These are phyloP conservation scores for Blastobasis adustella DNA, from an alignment of 2,888 invertebrate species.

Conservation along the genomic window DNA sequence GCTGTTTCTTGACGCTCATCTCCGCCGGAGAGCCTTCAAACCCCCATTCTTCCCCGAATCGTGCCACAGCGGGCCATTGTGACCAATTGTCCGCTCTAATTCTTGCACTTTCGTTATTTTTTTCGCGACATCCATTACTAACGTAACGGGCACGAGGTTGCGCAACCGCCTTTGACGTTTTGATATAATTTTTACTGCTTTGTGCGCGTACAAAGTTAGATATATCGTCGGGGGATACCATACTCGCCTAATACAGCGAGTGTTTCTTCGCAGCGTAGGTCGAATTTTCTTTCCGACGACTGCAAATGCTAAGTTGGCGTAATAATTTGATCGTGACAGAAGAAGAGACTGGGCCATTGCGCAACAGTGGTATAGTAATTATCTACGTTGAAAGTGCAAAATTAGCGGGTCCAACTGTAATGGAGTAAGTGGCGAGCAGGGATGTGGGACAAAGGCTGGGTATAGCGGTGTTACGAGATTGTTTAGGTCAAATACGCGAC, in stretches of 20 bases:
- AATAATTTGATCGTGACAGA: constrained; percentile 62
- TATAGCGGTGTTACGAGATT: no score
- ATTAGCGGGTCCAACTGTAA: constrained; percentile 34
- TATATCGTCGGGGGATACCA: constrained; percentile 11
- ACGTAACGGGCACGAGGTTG: constrained; percentile 70
- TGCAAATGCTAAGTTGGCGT: constrained; percentile 28
- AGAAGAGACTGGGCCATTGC: constrained; percentile 59
- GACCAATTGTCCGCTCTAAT: constrained; percentile 61
- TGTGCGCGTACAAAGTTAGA: constrained; percentile 31
- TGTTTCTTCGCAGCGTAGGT: constrained; percentile 7
- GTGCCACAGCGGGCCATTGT: constrained; percentile 46
- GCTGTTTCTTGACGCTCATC: no score
- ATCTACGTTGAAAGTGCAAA: constrained; percentile 65
- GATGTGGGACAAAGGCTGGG: no score
- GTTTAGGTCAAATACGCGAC: no score
- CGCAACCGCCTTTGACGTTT: constrained; percentile 65
- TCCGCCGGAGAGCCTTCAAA: neutral
- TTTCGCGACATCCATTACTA: constrained; percentile 69
- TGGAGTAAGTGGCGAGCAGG: constrained; percentile 2
- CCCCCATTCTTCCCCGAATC: neutral
- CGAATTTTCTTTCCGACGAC: constrained; percentile 14
- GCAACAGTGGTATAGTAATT: constrained; percentile 57
- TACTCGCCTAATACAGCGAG: neutral
- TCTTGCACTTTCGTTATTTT: constrained; percentile 67
- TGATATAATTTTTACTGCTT: constrained; percentile 71